phyloP scores from a whole-genome alignment of 2,888 invertebrate species.

The Hydraecia micacea region DNA sequence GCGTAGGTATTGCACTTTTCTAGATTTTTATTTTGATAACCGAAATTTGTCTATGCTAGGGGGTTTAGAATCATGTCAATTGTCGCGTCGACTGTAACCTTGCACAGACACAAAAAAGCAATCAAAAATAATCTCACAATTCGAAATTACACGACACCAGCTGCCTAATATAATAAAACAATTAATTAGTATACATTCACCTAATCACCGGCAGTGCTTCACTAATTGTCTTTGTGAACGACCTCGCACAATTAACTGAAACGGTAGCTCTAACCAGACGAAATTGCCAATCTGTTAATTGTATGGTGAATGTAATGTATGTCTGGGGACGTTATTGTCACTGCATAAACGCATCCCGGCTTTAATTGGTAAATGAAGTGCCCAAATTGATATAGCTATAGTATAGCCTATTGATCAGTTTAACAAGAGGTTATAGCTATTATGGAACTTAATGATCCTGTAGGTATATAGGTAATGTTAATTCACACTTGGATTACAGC shows the following conservation, averaged over 20 bases:
- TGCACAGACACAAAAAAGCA: background rate
- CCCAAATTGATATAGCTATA: constrained; percentile 42
- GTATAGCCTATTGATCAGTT: background rate
- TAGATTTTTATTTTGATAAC: too few relatives aligned
- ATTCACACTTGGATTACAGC: background rate
- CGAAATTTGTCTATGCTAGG: too few relatives aligned
- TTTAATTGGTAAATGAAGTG: constrained; percentile 66
- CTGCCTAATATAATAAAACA: constrained; percentile 35
- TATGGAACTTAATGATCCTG: background rate
- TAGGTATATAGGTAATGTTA: constrained; percentile 4
- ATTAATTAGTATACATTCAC: constrained; percentile 33
- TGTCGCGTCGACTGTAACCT: background rate
- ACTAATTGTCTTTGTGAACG: constrained; percentile 85
- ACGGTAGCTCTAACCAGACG: constrained; percentile 75
- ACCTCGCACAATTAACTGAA: constrained; percentile 81
- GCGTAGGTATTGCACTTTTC: background rate
- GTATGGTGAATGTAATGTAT: constrained; percentile 64
- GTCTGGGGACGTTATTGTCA: constrained; percentile 54
- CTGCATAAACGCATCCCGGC: constrained; percentile 50
- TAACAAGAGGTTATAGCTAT: constrained; percentile 23
- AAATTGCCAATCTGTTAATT: constrained; percentile 87
- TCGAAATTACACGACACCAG: background rate
- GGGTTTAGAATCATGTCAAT: background rate
- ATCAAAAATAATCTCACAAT: background rate
- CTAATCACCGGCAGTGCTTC: constrained; percentile 64